These are phyloP conservation scores for Ciconia stormi DNA, from an alignment of 2,113 vertebrate genomes.

Conservation along the genomic window DNA sequence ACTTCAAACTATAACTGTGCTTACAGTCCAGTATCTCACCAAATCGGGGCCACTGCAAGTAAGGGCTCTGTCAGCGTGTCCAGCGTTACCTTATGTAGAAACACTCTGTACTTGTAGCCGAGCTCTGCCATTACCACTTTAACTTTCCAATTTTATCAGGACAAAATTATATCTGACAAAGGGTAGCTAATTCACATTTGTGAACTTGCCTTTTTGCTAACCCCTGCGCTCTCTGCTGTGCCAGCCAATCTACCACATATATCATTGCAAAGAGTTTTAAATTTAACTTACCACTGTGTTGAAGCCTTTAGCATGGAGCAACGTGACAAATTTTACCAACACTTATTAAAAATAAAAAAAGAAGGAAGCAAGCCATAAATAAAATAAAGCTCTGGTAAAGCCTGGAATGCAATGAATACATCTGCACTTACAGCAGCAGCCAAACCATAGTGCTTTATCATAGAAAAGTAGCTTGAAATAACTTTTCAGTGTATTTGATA, in stretches of 20 bases:
- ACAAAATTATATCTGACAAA: constrained; percentile 2
- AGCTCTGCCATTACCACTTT: not conserved
- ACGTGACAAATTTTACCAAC: not conserved
- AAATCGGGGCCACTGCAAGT: not conserved
- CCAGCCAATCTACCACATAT: not conserved
- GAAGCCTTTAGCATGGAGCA: not conserved
- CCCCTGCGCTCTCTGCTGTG: not conserved
- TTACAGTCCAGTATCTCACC: not conserved
- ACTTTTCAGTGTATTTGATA: constrained; percentile 34
- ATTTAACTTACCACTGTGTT: not conserved
- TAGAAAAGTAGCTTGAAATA: constrained; percentile 47
- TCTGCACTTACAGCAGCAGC: not conserved
- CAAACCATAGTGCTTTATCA: constrained; percentile 36
- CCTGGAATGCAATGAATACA: constrained; percentile 10
- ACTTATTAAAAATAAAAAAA: constrained; percentile 4
- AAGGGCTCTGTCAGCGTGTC: not conserved
- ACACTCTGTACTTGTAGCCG: not conserved
- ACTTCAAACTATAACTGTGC: not conserved
- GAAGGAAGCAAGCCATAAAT: constrained; percentile 18
- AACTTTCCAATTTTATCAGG: not conserved
- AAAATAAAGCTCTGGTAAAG: not conserved
- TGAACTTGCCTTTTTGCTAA: not conserved
- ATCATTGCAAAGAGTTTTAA: not conserved
- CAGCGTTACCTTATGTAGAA: not conserved
- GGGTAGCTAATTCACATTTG: not conserved